Evolutionary conservation across 1,140 invertebrate genomes (phyloP), one percentile per base, ranked within the genome.

Genomic region (Aphis gossypii): DNA sequence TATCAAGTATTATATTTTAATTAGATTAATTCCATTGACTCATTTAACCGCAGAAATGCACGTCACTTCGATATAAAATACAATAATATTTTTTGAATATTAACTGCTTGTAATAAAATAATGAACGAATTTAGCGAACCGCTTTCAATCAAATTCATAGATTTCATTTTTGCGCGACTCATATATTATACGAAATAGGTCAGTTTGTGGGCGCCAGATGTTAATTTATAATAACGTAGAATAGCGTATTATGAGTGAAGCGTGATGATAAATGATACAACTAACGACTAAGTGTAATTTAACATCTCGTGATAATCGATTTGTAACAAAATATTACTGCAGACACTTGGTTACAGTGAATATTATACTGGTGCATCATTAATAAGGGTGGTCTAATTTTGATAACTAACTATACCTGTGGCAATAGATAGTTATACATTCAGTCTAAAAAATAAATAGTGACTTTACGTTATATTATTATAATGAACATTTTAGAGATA

Each of bases 241-340:
- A n/a, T n/a, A 76, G 14, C 30, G 14, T 76, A 76, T 76, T n/a
- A 18, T 76, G 9, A 76, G n/a, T n/a, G 30, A 76, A 14, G 14
- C 14, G 4, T n/a, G 18, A 76, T 76, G 60, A 76, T 76, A 76
- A 76, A 76, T n/a, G 30, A 76, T 1, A 76, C 5, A n/a, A 20
- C 14, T 18, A 76, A 21, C 5, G 60, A n/a, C 14, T 18, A 76
- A 21, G 30, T n/a, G 60, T 76, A n/a, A 76, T n/a, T n/a, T 76
- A 76, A 76, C 30, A 35, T 76, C 14, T 20, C 14, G 30, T 21
- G 0, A 76, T 35, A 76, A 76, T 76, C 60, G 60, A 76, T 76
- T 76, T 76, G 60, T 76, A 76, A 76, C 60, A 76, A 76, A 76
- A 76, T 76, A 76, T 76, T 76, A 76, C 30, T 76, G 60, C 30